phyloP scores from a whole-genome alignment of 1,140 invertebrate genomes.

The Platyscapa corneri region DNA sequence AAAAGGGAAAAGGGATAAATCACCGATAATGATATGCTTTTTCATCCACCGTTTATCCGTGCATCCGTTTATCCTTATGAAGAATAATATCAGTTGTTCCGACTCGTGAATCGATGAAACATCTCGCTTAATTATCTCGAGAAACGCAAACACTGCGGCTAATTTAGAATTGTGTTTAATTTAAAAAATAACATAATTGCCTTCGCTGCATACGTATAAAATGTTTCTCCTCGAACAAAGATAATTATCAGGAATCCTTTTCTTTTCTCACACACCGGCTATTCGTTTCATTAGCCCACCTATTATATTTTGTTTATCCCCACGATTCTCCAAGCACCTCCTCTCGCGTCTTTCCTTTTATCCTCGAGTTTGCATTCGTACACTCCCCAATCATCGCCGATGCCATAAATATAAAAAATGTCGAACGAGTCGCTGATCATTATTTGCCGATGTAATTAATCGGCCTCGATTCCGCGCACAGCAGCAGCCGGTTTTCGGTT shows the following conservation, averaged over 20 bases:
- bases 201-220: neutral
- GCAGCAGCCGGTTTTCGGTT: constrained; percentile 25
- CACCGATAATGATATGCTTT: no score
- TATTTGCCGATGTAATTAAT: constrained; percentile 60
- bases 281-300: neutral
- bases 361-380: neutral
- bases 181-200: neutral
- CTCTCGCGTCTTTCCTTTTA: neutral
- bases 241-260: no score
- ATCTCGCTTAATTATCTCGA: no score
- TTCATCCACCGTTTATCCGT: no score
- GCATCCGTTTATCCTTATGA: no score
- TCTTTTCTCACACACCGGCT: neutral
- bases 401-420: neutral
- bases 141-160: no score
- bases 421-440: neutral
- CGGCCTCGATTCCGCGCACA: constrained; percentile 34
- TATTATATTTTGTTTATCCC: neutral
- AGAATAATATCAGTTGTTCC: no score
- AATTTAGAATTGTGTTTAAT: no score
- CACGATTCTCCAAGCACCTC: neutral
- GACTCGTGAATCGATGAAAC: neutral
- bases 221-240: neutral
- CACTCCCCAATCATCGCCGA: neutral
- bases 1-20: no score